A percentile compares a stretch with the other conserved stretches of the same genome.
Evolutionary conservation across 2,113 vertebrate species (phyloP).

Genomic region (rabbit (Oryctolagus cuniculus)): mOryCun1.1 NC_091435.1:10497501-10498000

Average conservation of each 20-base stretch:
- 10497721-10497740: slow-evolving; percentile 26
- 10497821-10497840: background rate
- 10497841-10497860: slow-evolving; percentile 13
- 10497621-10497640: slow-evolving; percentile 20
- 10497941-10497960: background rate
- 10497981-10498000: background rate
- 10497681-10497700: slow-evolving; percentile 28
- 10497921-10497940: background rate
- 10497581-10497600: slow-evolving; percentile 22
- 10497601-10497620: slow-evolving; percentile 11
- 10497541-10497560: background rate
- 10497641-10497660: slow-evolving; percentile 51
- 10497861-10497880: background rate
- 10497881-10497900: background rate
- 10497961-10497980: background rate
- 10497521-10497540: background rate
- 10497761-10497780: background rate
- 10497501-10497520: background rate
- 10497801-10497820: slow-evolving; percentile 1
- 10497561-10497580: background rate
- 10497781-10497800: background rate
- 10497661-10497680: slow-evolving; percentile 8
- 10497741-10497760: slow-evolving; percentile 23
- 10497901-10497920: background rate
- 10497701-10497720: background rate